These are phyloP conservation scores for Bombylius major DNA, from an alignment of 2,888 invertebrate species.

Conservation along the genomic window DNA sequence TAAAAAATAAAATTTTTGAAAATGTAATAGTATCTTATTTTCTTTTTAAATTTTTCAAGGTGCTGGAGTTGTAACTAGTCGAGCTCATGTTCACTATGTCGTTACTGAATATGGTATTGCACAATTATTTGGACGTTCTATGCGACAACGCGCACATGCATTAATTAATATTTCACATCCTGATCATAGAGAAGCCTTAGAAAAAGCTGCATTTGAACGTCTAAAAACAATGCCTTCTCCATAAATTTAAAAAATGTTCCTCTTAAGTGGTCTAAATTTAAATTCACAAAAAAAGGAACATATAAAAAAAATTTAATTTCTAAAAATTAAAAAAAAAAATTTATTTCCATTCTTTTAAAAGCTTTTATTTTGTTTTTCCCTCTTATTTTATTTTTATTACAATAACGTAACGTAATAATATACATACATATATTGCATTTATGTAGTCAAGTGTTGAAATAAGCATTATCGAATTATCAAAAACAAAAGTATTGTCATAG, in stretches of 20 bases:
- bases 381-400: too few species aligned
- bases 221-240: constrained; percentile 58
- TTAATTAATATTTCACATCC: constrained; percentile 85
- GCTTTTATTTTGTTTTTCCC: too few species aligned
- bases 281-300: too few species aligned
- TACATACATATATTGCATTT: too few species aligned
- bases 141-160: constrained; percentile 80
- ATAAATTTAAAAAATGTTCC: constrained; percentile 6
- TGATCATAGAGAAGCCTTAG: constrained; percentile 66
- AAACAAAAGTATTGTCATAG: too few species aligned
- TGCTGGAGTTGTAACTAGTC: constrained; percentile 84
- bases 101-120: constrained; percentile 91
- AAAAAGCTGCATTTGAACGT: constrained; percentile 78
- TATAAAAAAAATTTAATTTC: too few species aligned
- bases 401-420: too few species aligned
- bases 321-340: too few species aligned
- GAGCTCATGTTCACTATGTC: constrained; percentile 86
- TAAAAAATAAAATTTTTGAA: neutral
- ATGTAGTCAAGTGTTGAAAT: too few species aligned
- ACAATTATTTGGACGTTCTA: constrained; percentile 73
- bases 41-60: constrained; percentile 40
- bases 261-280: neutral
- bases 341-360: too few species aligned
- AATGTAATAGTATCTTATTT: neutral
- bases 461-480: too few species aligned